Base-by-base conservation (phyloP, 2,888 invertebrate genomes). In the Papilio elwesi region DNA sequence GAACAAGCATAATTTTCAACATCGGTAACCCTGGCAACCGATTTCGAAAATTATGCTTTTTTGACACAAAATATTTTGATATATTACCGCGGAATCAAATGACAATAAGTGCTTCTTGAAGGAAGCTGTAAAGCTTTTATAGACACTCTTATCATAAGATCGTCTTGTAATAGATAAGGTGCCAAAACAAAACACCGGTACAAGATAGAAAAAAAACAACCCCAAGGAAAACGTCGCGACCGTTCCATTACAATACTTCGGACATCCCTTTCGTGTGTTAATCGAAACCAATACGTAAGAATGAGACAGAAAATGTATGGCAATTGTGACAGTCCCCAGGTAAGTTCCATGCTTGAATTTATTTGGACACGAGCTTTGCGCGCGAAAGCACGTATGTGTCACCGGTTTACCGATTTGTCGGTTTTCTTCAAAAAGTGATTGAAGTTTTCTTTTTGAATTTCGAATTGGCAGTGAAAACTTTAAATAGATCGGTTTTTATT, bases 341-440 rank as follows among this genome's bases (percentile, higher is more conserved):
- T 92, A 88, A 85, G 84, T 81, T 84, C 80, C 78, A 83, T 82
- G 82, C 83, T 83, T 81, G 80, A 86, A 86, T 83, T 85, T 91
- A 93, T 91, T 93, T 90, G 88, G 89, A 89, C 88, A 89, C 89
- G 86, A 86, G 87, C 92, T 88, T 90, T 89, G 86, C 91, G 92
- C 93, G 91, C 88, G 90, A 88, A 90, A 86, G 88, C 89, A 92
- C 93, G 91, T 80, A 77, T 78, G 79, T 84, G 79, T 84, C 83
- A 85, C 87, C 85, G 80, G 76, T 82, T 75, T 69, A 53, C 73
- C 72, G 65, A 68, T 73, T 74, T 38, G 59, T 70, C 74, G 74
- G 74, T 76, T 71, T 51, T 59, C 48, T 70, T 73, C 43, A 67
- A 38, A 64, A 55, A 73, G 73, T 73, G 71, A 71, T 52, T 15